Base-by-base conservation (phyloP, 2,888 invertebrate species). In the Brachypalpus laphriformis region DNA sequence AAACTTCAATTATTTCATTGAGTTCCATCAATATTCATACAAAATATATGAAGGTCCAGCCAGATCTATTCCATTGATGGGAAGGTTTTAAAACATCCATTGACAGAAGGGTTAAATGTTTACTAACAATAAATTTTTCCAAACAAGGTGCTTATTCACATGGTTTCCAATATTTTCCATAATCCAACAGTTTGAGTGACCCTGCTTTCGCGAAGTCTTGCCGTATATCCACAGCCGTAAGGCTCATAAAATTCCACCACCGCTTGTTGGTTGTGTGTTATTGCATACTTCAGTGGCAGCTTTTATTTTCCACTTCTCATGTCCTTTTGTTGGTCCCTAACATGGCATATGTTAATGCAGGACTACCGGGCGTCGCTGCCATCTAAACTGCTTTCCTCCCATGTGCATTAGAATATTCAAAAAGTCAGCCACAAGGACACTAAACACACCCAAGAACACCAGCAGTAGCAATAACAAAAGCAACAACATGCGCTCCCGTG, bases 271-370 rank as follows among this genome's bases (percentile, higher is more conserved):
- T 28, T 45, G 28, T 25, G 34, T 14, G n/a, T 28, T 25, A 14
- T 16, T 71, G 42, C 31, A 70, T 70, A 56, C 34, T 16, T 34
- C 22, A 57, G 16, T 18, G 9, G 25, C 8, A 47, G 31, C 28
- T 45, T 45, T 66, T 66, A 66, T 54, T 66, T 40, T 37, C 66
- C 11, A 57, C 57, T 47, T 59, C 18, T 42, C 47, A 59, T 45
- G 57, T 57, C 57, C 71, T 20, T 28, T 49, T 47, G 71, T 59
- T 71, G 34, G 71, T 71, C 57, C 49, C 47, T 34, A 22, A 34
- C 71, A 47, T 45, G 71, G 34, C 71, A 59, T 71, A 59, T 59
- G 45, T 71, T 59, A 59, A 31, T 59, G 49, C 47, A 59, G 56
- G 28, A 25, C 11, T 28, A 47, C 16, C 25, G 5, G n/a, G 25